Conservation (phyloP, 2,797 vertebrate species). For the Sebastes minor region DNA sequence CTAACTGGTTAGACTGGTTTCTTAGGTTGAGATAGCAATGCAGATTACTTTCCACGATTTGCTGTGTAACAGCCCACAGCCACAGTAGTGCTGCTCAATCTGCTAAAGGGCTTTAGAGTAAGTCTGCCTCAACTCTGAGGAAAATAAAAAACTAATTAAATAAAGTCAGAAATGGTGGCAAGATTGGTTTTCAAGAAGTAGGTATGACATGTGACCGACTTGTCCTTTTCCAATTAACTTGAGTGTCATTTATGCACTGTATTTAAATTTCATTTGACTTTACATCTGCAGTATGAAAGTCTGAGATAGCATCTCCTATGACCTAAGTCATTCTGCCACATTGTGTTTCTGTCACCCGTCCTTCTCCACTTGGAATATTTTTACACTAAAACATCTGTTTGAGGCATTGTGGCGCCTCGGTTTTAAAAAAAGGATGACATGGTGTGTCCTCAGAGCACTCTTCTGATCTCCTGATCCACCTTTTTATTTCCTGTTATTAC, state of each 20-base stretch:
- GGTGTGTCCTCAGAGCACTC: not conserved
- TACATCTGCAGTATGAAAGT: not conserved
- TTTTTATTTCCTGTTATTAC: conserved; percentile 32
- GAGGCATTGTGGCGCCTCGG: rapidly evolving
- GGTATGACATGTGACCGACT: not conserved
- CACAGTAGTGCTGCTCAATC: not conserved
- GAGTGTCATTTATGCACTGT: not conserved
- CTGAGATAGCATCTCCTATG: not conserved
- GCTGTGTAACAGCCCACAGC: not conserved
- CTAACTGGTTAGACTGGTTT: conserved; percentile 14
- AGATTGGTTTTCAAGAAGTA: not conserved
- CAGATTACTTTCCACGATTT: not conserved
- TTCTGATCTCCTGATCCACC: conserved; percentile 41
- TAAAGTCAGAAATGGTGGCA: not conserved
- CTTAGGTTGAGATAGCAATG: not conserved
- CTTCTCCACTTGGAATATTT: not conserved
- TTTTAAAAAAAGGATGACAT: not conserved
- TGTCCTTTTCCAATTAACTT: not conserved
- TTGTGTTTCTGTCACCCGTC: not conserved
- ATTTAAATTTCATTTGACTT: not conserved
- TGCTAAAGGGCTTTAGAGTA: not conserved
- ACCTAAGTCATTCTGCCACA: not conserved
- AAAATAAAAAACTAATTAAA: not conserved
- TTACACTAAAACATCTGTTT: not conserved
- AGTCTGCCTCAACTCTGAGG: not conserved